Conservation (phyloP, 30 jellyfish, hydroid and myxozoan genomes). For the Nemopilema nomurai region DNA sequence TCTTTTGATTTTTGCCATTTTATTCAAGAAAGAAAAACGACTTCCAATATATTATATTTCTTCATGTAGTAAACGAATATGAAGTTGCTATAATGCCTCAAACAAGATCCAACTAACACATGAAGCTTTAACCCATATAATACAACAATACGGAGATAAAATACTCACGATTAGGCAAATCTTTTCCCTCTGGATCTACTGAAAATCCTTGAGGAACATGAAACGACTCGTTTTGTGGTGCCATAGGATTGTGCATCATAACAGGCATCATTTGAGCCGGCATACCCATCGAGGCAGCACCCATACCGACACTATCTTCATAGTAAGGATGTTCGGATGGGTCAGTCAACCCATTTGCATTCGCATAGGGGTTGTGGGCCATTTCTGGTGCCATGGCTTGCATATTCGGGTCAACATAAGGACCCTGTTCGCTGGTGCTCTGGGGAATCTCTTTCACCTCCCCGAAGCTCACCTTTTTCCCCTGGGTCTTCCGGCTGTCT, state of each 20-base stretch:
- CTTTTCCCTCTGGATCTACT: constrained; percentile 62
- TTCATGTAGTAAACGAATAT: no score
- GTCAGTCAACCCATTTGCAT: constrained; percentile 35
- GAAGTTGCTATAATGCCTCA: no score
- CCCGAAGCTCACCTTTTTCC: constrained; percentile 66
- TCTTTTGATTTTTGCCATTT: no score
- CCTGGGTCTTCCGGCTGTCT: constrained; percentile 30
- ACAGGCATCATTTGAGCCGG: constrained; percentile 46
- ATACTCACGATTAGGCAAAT: constrained; percentile 58
- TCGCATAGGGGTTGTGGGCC: constrained; percentile 7
- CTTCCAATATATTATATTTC: no score
- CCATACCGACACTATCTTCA: constrained; percentile 18
- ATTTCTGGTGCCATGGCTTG: constrained; percentile 11
- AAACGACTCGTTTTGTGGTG: constrained; percentile 36
- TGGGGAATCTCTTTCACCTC: constrained; percentile 50
- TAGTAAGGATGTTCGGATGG: constrained; percentile 10
- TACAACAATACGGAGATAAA: not conserved
- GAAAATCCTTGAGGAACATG: constrained; percentile 51
- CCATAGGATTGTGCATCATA: constrained; percentile 41
- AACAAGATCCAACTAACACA: no score
- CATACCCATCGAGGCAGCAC: constrained; percentile 26
- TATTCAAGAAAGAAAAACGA: no score
- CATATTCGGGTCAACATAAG: not conserved
- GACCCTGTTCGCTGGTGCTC: not conserved
- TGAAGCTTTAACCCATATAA: not conserved